A percentile compares a stretch with the other conserved stretches of the same genome.
phyloP scores from a whole-genome alignment of 2,797 vertebrate species.

The Enteromius radiatus region DNA sequence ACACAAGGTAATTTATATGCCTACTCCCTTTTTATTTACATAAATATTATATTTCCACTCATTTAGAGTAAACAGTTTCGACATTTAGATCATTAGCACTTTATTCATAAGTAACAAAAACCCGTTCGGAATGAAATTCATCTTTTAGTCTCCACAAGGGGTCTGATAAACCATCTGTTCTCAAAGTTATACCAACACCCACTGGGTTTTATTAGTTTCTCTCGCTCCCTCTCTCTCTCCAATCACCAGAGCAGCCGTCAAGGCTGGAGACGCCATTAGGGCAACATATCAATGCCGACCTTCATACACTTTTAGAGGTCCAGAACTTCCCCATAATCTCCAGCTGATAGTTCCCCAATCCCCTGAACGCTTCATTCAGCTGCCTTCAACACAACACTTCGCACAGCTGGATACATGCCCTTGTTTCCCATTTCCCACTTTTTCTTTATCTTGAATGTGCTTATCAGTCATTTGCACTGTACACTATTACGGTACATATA shows the following conservation, averaged over 20 bases:
- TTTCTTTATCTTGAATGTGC: slow-evolving; percentile 18
- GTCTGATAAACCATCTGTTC: slow-evolving; percentile 51
- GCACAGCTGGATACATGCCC: slow-evolving; percentile 36
- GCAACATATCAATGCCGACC: slow-evolving; percentile 48
- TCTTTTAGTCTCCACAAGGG: slow-evolving; percentile 40
- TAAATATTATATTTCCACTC: slow-evolving; percentile 46
- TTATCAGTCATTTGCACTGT: not conserved
- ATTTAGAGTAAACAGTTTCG: slow-evolving; percentile 46
- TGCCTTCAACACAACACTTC: slow-evolving; percentile 1
- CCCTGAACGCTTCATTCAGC: slow-evolving; percentile 26
- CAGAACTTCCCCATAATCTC: slow-evolving; percentile 30
- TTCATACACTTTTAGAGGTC: slow-evolving; percentile 50
- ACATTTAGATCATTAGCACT: slow-evolving; percentile 47
- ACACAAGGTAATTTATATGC: slow-evolving; percentile 35
- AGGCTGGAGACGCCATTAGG: slow-evolving; percentile 49
- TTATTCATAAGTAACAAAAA: slow-evolving; percentile 47
- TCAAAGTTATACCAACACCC: slow-evolving; percentile 56
- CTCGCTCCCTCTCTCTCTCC: slow-evolving; percentile 12
- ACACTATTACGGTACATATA: not conserved
- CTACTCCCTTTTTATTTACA: slow-evolving; percentile 47
- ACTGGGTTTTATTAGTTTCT: slow-evolving; percentile 51
- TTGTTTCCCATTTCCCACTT: slow-evolving; percentile 22
- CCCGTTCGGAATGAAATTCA: slow-evolving; percentile 20
- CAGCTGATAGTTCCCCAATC: slow-evolving; percentile 25
- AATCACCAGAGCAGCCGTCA: slow-evolving; percentile 43